Conservation (phyloP, 2,113 vertebrate species). For the Pyxicephalus adspersus region DNA sequence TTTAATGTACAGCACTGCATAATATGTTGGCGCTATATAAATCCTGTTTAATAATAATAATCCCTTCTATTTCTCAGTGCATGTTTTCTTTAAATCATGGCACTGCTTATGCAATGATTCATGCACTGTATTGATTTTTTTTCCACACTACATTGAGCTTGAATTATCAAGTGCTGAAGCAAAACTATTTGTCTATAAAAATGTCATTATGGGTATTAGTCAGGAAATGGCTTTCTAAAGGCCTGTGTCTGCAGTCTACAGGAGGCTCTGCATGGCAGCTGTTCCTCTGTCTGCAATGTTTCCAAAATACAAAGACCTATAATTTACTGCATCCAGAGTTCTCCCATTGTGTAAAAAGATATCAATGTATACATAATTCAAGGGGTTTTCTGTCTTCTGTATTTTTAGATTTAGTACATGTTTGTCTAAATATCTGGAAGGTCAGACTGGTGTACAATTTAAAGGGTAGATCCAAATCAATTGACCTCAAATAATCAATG, state of each 20-base stretch:
- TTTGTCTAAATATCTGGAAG: too few relatives aligned
- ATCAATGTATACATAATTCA: too few relatives aligned
- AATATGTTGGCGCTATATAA: too few relatives aligned
- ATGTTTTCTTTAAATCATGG: too few relatives aligned
- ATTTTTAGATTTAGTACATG: too few relatives aligned
- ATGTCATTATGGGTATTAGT: constrained; percentile 47
- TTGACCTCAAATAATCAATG: too few relatives aligned
- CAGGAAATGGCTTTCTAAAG: constrained; percentile 45
- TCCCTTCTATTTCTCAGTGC: too few relatives aligned
- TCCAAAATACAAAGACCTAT: background rate
- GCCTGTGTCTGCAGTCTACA: background rate
- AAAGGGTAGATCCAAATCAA: too few relatives aligned
- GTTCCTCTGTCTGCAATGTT: background rate
- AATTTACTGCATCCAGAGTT: background rate
- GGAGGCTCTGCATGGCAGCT: background rate
- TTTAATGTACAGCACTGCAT: too few relatives aligned
- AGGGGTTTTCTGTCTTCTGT: background rate
- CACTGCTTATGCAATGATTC: constrained; percentile 11
- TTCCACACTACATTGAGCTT: constrained; percentile 17
- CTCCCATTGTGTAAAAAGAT: too few relatives aligned
- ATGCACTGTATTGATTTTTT: constrained; percentile 46
- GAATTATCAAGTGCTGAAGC: constrained; percentile 48
- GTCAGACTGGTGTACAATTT: too few relatives aligned
- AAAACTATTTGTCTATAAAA: constrained; percentile 53
- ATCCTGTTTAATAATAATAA: too few relatives aligned